Evolutionary conservation across 2,113 vertebrate species (phyloP).

Genomic region (Plotosus lineatus): DNA sequence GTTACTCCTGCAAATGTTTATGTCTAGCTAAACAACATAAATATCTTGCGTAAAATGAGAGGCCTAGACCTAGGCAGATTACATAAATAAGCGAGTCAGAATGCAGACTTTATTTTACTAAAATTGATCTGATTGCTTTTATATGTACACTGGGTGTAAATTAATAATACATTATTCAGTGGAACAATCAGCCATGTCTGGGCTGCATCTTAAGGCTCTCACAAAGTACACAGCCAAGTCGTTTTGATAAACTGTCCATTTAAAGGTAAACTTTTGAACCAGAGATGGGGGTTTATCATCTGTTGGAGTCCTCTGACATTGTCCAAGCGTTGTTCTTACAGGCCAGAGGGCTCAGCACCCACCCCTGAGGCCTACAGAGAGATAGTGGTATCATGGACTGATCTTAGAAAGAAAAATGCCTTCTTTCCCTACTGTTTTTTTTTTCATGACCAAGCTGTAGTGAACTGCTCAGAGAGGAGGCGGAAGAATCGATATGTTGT

Average conservation of each 20-base stretch:
- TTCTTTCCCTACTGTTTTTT: neutral
- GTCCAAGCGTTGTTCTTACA: conserved; percentile 21
- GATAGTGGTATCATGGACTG: neutral
- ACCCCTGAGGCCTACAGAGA: conserved; percentile 12
- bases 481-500: neutral
- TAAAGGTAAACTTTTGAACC: conserved; percentile 35
- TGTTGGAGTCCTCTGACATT: conserved; percentile 16
- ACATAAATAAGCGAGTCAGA: neutral
- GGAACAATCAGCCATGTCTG: conserved; percentile 5
- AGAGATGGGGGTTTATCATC: neutral
- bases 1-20: neutral
- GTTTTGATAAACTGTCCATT: conserved; percentile 31
- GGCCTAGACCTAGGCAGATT: neutral
- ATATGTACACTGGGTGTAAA: neutral
- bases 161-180: neutral
- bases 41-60: neutral
- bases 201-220: neutral
- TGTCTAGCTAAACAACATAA: no score
- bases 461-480: neutral
- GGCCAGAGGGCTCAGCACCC: conserved; percentile 12
- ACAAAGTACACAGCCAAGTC: conserved; percentile 44
- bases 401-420: neutral
- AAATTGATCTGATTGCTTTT: neutral
- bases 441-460: neutral
- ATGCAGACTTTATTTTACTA: neutral